Evolutionary conservation across 2,113 vertebrate species (phyloP), one percentile per base, ranked within the genome.

Genomic region (Glareola pratincola): DNA sequence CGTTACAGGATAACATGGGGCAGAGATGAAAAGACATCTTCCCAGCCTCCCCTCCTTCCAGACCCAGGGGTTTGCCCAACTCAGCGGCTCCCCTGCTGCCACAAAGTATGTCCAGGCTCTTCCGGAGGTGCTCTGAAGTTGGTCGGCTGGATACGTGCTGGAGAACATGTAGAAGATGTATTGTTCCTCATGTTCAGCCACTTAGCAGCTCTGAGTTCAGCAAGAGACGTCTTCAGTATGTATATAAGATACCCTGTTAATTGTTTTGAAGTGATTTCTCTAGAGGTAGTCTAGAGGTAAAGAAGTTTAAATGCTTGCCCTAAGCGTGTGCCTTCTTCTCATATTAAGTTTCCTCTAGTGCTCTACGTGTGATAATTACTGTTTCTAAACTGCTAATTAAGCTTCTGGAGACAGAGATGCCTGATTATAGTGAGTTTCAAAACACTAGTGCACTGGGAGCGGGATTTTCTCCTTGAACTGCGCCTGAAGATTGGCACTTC

Each of bases 321-420:
- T 90, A 93, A 93, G 36, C 66, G 64, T 53, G 39, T 76, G 73
- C 26, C 23, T 86, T 80, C 81, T 76, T 29, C 77, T 69, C 68
- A 41, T 76, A 24, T 66, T 69, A 76, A 84, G 81, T 68, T 86
- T 80, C 36, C 59, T 92, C 36, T 84, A 73, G 68, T 74, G 81
- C 50, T 90, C 77, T 78, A 69, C 0, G 2, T 81, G 34, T 85
- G 63, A 56, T 90, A 96, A 94, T 94, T 85, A 90, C 64, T 92
- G 85, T 87, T 96, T 92, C 92, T 94, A 77, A 91, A 90, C 73
- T 84, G 48, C 77, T 84, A 77, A 96, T 94, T 94, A 92, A 93
- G 78, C 64, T 96, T 94, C 85, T 64, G 62, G 83, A 92, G 81
- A 51, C 48, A 81, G 45, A 56, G 64, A 71, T 74, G 77, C 34